phyloP scores from a whole-genome alignment of 2,888 invertebrate genomes.

The Ypsolopha scabrella region DNA sequence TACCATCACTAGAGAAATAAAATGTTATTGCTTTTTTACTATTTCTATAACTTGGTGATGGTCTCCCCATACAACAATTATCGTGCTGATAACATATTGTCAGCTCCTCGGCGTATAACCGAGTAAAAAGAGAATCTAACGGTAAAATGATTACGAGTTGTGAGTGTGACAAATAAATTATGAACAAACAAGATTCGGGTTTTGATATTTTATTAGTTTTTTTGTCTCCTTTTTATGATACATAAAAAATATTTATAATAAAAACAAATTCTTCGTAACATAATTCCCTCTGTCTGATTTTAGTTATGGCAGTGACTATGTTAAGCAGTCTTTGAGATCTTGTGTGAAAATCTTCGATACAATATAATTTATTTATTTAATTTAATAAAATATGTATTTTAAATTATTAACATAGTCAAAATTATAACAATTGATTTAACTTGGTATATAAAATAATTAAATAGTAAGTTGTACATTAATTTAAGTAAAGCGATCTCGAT shows the following conservation, averaged over 20 bases:
- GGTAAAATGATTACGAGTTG: too few relatives aligned
- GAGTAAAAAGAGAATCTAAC: too few relatives aligned
- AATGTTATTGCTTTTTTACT: too few relatives aligned
- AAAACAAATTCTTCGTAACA: conserved; percentile 3
- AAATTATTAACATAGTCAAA: conserved; percentile 49
- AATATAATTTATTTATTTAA: too few relatives aligned
- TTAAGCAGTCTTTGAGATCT: conserved; percentile 59
- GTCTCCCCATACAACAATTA: too few relatives aligned
- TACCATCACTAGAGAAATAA: too few relatives aligned
- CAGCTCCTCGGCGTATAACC: too few relatives aligned
- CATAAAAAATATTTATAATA: conserved; percentile 6
- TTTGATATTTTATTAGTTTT: conserved; percentile 50
- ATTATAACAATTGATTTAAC: conserved; percentile 28
- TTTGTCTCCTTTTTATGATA: conserved; percentile 29
- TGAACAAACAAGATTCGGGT: conserved; percentile 5
- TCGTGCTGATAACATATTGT: too few relatives aligned
- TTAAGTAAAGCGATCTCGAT: conserved; percentile 25
- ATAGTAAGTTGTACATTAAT: conserved; percentile 20
- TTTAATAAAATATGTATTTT: neutral
- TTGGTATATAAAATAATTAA: conserved; percentile 32
- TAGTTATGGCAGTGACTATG: conserved; percentile 58
- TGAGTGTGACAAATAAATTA: too few relatives aligned
- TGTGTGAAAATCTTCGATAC: conserved; percentile 9
- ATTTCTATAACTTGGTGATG: too few relatives aligned
- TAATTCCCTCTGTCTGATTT: conserved; percentile 14